Evolutionary conservation across 2,888 invertebrate genomes (phyloP).

Genomic region (Acanthosepion esculentum): DNA sequence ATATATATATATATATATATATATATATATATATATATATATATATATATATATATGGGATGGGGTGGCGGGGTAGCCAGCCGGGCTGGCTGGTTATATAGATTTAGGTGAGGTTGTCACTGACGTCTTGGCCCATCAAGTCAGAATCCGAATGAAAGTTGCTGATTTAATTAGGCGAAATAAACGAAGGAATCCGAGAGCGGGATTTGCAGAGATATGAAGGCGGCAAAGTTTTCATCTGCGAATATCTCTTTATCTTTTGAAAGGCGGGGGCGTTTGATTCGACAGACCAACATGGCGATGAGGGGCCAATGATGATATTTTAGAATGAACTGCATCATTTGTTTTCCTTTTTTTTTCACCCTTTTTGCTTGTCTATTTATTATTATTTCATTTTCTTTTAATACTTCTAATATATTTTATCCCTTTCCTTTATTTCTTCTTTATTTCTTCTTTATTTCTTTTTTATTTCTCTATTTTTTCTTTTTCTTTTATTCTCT

Average conservation of each 20-base stretch:
- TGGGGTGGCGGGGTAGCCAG: neutral
- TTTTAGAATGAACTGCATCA: too few species aligned
- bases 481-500: too few species aligned
- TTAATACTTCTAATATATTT: too few species aligned
- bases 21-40: neutral
- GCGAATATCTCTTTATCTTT: neutral
- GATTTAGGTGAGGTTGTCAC: neutral
- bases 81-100: neutral
- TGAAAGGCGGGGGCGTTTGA: neutral
- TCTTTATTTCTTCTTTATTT: too few species aligned
- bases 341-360: too few species aligned
- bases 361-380: too few species aligned
- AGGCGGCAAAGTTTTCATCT: neutral
- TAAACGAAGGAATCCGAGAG: neutral
- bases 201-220: neutral
- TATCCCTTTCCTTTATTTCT: too few species aligned
- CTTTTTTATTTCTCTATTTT: too few species aligned
- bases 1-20: neutral
- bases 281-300: neutral
- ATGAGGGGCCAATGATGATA: too few species aligned
- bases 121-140: neutral
- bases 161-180: neutral
- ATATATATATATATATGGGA: neutral
- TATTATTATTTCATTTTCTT: too few species aligned
- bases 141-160: neutral